phyloP scores from a whole-genome alignment of 2,797 vertebrate species.

The Spinus olivaceus region DNA sequence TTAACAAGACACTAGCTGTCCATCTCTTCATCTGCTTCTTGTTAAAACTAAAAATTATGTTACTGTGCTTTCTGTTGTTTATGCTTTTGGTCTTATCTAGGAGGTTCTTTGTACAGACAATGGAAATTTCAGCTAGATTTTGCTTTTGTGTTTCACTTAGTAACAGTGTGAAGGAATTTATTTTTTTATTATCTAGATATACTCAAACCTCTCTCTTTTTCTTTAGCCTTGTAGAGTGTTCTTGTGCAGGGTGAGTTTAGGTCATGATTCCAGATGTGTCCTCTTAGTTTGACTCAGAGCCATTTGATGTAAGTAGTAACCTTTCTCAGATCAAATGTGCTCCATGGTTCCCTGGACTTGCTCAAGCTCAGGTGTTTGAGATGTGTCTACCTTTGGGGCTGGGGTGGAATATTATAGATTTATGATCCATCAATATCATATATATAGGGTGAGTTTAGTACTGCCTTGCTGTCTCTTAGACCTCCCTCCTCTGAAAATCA shows the following conservation, averaged over 20 bases:
- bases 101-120: neutral
- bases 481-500: neutral
- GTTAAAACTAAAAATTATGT: neutral
- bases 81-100: neutral
- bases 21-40: neutral
- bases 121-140: neutral
- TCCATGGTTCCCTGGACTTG: neutral
- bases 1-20: neutral
- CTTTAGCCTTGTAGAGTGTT: neutral
- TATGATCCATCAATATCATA: neutral
- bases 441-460: neutral
- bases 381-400: neutral
- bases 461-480: neutral
- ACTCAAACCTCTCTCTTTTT: neutral
- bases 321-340: neutral
- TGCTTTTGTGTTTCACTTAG: neutral
- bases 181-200: neutral
- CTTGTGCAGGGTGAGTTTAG: neutral
- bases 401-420: neutral
- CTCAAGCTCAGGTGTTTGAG: neutral
- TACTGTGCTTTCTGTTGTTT: neutral
- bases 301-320: neutral
- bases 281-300: neutral
- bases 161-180: neutral
- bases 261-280: neutral